phyloP scores from a whole-genome alignment of 2,797 vertebrate species.

The Phrynocephalus vlangalii region DNA sequence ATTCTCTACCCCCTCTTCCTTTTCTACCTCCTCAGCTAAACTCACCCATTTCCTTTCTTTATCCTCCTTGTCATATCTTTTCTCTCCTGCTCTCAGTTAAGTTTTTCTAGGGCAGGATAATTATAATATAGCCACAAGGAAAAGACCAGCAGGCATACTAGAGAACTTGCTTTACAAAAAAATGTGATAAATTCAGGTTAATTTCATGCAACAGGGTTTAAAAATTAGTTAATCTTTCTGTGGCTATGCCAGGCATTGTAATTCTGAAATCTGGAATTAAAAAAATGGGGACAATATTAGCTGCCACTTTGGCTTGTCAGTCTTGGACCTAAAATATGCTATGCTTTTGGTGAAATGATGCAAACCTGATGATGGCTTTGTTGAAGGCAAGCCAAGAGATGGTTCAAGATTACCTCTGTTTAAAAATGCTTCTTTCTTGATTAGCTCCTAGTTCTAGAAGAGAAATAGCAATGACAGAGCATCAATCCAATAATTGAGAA shows the following conservation, averaged over 20 bases:
- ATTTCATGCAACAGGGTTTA: slow-evolving; percentile 73
- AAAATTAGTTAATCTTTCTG: slow-evolving; percentile 71
- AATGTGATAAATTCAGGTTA: slow-evolving; percentile 76
- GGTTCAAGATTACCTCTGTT: slow-evolving; percentile 49
- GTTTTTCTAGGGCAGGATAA: slow-evolving; percentile 67
- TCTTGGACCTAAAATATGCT: slow-evolving; percentile 60
- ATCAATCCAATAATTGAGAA: slow-evolving; percentile 41
- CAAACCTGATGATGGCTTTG: slow-evolving; percentile 45
- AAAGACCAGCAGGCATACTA: slow-evolving; percentile 62
- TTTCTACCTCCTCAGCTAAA: not conserved
- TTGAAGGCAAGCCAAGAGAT: slow-evolving; percentile 32
- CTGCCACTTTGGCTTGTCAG: slow-evolving; percentile 51
- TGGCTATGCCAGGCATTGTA: slow-evolving; percentile 53
- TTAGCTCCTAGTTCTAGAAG: slow-evolving; percentile 36
- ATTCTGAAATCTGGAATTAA: slow-evolving; percentile 29
- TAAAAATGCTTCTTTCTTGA: slow-evolving; percentile 51
- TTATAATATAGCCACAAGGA: slow-evolving; percentile 69
- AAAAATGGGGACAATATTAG: slow-evolving; percentile 33
- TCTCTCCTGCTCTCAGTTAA: slow-evolving; percentile 8
- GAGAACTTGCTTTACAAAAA: slow-evolving; percentile 61
- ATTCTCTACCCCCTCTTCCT: not conserved
- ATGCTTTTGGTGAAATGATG: slow-evolving; percentile 47
- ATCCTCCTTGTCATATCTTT: slow-evolving; percentile 20
- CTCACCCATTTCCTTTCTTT: slow-evolving; percentile 1
- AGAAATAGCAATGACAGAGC: slow-evolving; percentile 43